Conservation (phyloP, 2,797 vertebrate genomes). For the Rhynchotus rufescens region DNA sequence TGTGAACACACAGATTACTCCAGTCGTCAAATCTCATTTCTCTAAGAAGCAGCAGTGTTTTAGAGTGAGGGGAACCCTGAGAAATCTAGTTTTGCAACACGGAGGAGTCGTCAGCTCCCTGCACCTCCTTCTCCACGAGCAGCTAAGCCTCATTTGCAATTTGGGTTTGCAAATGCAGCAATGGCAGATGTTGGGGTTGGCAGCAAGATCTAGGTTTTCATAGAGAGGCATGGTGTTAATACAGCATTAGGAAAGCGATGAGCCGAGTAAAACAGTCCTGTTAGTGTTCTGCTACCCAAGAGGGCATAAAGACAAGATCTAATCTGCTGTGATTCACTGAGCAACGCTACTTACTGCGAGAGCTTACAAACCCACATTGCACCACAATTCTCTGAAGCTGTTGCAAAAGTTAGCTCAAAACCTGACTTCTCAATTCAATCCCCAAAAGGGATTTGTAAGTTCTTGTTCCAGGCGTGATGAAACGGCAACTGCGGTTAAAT, state of each 20-base stretch:
- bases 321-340: slow-evolving; percentile 45
- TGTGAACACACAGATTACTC: not conserved
- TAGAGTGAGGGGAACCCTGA: not conserved
- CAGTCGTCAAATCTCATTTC: not conserved
- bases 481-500: not conserved
- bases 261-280: not conserved
- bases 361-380: not conserved
- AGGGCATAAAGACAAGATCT: slow-evolving; percentile 43
- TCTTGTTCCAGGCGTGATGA: not conserved
- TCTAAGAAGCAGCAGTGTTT: not conserved
- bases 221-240: not conserved
- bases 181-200: slow-evolving; percentile 40
- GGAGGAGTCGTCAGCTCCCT: not conserved
- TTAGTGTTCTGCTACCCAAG: not conserved
- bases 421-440: not conserved
- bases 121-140: not conserved
- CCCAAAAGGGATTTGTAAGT: not conserved
- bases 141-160: not conserved
- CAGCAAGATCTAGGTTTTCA: not conserved
- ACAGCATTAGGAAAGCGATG: slow-evolving; percentile 27
- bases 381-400: not conserved
- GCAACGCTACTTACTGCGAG: not conserved
- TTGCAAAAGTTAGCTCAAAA: slow-evolving; percentile 14
- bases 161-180: not conserved
- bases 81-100: not conserved